Base-by-base conservation (phyloP, 2,113 vertebrate genomes). In the Pollimyrus isidori region DNA sequence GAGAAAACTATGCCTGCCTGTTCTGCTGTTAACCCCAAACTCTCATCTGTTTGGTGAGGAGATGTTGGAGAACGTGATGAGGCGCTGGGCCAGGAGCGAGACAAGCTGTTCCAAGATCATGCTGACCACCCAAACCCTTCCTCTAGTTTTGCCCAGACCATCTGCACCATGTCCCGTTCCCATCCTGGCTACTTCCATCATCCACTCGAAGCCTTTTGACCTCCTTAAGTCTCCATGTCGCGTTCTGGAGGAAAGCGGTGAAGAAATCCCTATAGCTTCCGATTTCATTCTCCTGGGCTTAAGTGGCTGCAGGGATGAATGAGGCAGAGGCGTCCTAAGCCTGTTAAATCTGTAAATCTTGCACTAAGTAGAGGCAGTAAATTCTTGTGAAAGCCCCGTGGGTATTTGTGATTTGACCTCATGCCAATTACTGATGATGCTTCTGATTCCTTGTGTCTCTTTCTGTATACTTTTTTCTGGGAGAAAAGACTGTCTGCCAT, bases 261-360 rank as follows among this genome's bases (percentile, higher is more conserved):
- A 87, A 89, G 88, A 93, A 95, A 94, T 93, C 94, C 93, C 91
- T 76, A 86, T 86, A 86, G 94, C 92, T 95, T 95, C 92, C 91
- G 90, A 94, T 95, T 95, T 95, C 92, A 94, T 96, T 95, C 35
- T 95, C 92, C 90, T 89, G 58, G 90, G 90, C 82, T 84, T 7
- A 84, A 84, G 3, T 46, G 82, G 45, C 45, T 84, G 45, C 45
- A 48, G 82, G 82, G 82, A 48, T 80, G 91, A 94, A 94, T 94
- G 89, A 91, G 9, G 85, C n/a, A 52, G 3, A 11, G 17, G 9
- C 9, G 6, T 52, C 89, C 91, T 94, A 89, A 91, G 91, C 89
- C 92, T 92, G 49, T 94, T 92, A 94, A 91, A 94, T 92, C 92
- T 91, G 89, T 85, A 94, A 93, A 94, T 94, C 93, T 95, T 92